Evolutionary conservation across 2,888 invertebrate genomes (phyloP).

Genomic region (Hydropsyche betteni): DNA sequence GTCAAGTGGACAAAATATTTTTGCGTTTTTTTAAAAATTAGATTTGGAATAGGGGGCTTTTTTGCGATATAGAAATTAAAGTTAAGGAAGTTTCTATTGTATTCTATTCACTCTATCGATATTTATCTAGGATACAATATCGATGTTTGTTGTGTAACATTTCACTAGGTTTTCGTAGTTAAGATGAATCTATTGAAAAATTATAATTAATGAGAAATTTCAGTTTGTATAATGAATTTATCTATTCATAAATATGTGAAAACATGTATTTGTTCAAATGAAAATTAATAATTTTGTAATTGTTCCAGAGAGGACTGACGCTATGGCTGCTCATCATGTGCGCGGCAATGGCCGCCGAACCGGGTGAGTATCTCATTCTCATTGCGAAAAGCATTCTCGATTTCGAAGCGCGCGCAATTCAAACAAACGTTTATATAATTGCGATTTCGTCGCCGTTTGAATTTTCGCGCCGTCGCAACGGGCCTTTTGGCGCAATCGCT

Average conservation of each 20-base stretch:
- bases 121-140: no score
- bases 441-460: background rate
- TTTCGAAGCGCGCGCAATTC: no score
- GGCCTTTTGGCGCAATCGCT: no score
- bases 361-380: constrained; percentile 36
- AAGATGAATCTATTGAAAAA: background rate
- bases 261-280: background rate
- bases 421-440: constrained; percentile 9
- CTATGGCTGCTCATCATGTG: constrained; percentile 45
- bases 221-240: background rate
- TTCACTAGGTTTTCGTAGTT: background rate
- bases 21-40: no score
- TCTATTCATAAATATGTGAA: background rate
- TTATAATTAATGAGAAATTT: background rate
- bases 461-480: background rate
- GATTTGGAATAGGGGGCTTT: no score
- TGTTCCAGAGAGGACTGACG: constrained; percentile 46
- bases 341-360: constrained; percentile 40
- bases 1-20: no score
- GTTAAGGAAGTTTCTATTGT: no score
- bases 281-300: constrained; percentile 32
- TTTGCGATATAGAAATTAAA: no score
- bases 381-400: no score
- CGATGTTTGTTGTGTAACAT: background rate
- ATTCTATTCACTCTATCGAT: background rate